Conservation (phyloP, 2,113 vertebrate species). For the Cavia porcellus region DNA sequence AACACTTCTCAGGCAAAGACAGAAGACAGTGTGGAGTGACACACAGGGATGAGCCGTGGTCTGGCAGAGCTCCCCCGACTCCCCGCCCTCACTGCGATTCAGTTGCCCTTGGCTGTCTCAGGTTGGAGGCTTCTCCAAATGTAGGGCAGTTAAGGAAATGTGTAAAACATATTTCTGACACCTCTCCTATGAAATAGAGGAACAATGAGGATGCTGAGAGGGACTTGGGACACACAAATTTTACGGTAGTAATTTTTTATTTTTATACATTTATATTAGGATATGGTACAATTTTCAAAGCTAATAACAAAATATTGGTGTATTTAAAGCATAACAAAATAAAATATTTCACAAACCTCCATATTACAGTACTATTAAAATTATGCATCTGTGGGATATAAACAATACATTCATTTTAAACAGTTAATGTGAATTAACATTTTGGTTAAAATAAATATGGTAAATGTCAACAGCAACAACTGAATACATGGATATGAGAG, state of each 20-base stretch:
- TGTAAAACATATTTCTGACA: neutral
- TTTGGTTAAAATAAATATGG: constrained; percentile 87
- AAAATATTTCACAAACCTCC: constrained; percentile 81
- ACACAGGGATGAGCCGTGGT: neutral
- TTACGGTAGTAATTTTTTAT: constrained; percentile 69
- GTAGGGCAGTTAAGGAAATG: neutral
- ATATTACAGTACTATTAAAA: constrained; percentile 82
- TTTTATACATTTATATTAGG: constrained; percentile 82
- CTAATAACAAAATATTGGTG: constrained; percentile 74
- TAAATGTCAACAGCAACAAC: constrained; percentile 73
- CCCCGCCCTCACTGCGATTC: too few species aligned
- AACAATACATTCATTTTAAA: constrained; percentile 82
- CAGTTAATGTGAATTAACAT: constrained; percentile 71
- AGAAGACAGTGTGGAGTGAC: neutral
- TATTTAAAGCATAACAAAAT: constrained; percentile 83
- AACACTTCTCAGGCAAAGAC: neutral
- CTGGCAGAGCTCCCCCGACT: neutral
- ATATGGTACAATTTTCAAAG: constrained; percentile 81
- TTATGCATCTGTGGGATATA: constrained; percentile 78
- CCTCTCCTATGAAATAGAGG: neutral
- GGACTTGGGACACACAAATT: neutral
- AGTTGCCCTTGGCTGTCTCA: fast-evolving
- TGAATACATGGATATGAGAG: constrained; percentile 40
- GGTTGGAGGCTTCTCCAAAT: neutral
- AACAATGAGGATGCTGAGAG: neutral